Percentiles rank a stretch among this genome's conserved stretches.
Conservation (phyloP, 2,888 invertebrate genomes). For the Lamproptera curius region DNA sequence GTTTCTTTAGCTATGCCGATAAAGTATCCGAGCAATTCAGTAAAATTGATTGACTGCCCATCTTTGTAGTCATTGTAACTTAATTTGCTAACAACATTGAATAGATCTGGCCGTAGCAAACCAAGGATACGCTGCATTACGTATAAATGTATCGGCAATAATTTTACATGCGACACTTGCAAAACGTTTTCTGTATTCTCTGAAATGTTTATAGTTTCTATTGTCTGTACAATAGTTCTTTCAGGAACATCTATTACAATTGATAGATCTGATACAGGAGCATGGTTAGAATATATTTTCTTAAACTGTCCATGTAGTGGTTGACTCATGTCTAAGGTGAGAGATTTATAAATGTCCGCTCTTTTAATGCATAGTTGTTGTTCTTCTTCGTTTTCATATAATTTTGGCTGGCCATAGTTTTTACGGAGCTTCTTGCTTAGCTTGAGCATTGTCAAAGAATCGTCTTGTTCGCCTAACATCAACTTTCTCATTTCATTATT, state of each 20-base stretch:
- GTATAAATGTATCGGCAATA: conserved; percentile 79
- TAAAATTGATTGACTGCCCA: conserved; percentile 17
- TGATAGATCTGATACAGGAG: conserved; percentile 34
- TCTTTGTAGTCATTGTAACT: conserved; percentile 14
- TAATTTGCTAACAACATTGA: conserved; percentile 24
- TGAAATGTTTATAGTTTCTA: conserved; percentile 36
- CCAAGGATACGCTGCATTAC: conserved; percentile 58
- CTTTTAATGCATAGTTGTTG: conserved; percentile 40
- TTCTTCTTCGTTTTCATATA: conserved; percentile 47
- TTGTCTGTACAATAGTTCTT: conserved; percentile 29
- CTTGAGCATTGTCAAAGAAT: conserved; percentile 44
- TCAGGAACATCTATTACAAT: conserved; percentile 53
- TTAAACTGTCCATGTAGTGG: conserved; percentile 48
- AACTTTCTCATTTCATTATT: conserved; percentile 31
- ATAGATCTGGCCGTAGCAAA: conserved; percentile 37
- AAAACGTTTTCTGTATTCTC: conserved; percentile 11
- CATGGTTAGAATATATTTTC: conserved; percentile 35
- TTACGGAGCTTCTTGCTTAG: conserved; percentile 62
- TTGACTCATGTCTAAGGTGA: conserved; percentile 47
- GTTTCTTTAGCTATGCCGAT: conserved; percentile 27
- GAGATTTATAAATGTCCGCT: conserved; percentile 38
- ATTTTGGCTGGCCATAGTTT: conserved; percentile 55
- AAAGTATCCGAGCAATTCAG: conserved; percentile 26
- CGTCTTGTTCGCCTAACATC: conserved; percentile 35
- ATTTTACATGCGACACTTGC: conserved; percentile 39